Base-by-base conservation (phyloP, 2,113 vertebrate genomes). In the Chloropsis hardwickii region DNA sequence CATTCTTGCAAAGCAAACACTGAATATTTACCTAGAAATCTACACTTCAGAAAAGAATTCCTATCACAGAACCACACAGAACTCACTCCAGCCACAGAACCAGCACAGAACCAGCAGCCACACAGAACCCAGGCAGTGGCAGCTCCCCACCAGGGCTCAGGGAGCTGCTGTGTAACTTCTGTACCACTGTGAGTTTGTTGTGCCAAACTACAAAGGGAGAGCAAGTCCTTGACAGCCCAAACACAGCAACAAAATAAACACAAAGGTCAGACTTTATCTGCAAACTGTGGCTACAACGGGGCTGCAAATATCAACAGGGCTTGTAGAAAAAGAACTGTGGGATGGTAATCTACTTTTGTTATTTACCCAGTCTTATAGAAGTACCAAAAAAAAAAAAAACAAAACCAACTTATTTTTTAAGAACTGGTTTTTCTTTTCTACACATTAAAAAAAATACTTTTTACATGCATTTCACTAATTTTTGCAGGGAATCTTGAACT, bases 61-160 rank as follows among this genome's bases (percentile, higher is more conserved):
- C 0, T 45, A 5, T 14, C 6, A 42, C 4, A 10, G 31, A 71
- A 69, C 9, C 14, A 14, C 35, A 57, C 28, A 67, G 53, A 60
- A 56, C 33, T 79, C 56, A 2, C 6, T 45, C 28, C 16, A 78
- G 33, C 10, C 61, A 39, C 78, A 54, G 4, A 28, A 27, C 5
- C 33, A 16, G 39, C 4, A 12, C 4, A 16, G 17, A 14, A 37
- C 12, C 47, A 73, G 35, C 51, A 70, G 71, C 11, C 45, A 47
- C 60, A 70, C 72, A 58, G 24, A 35, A 22, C 24, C 5, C 19
- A n/a, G 42, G 2, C 51, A 39, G 51, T 31, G 54, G 18, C 66
- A 86, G 29, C 51, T 81, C 67, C 71, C 83, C 91, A 94, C 60
- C 77, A 91, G 92, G 31, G 81, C 92, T 93, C 96, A 95, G 83